Evolutionary conservation across 2,888 invertebrate species (phyloP).

Genomic region (Aphodius sticticus): DNA sequence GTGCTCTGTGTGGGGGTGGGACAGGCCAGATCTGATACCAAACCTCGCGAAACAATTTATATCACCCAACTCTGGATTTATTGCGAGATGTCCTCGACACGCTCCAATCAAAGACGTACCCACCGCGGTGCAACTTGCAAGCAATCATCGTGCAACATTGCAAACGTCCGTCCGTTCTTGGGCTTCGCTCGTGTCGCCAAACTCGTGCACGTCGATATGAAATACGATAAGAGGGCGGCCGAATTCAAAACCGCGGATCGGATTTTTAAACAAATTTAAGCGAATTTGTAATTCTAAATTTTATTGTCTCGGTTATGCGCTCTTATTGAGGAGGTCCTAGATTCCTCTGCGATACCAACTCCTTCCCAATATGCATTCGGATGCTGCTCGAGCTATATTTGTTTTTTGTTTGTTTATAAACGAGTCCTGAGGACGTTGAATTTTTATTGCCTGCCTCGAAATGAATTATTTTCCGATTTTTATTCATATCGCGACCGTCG

Average conservation of each 20-base stretch:
- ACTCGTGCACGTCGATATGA: conserved; percentile 11
- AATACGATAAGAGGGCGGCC: conserved; percentile 50
- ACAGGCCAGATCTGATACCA: conserved; percentile 53
- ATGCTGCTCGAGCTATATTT: too few relatives aligned
- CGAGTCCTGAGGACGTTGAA: background rate
- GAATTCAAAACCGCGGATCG: conserved; percentile 58
- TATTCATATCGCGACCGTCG: background rate
- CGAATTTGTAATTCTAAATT: conserved; percentile 60
- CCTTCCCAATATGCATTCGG: too few relatives aligned
- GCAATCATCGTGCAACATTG: background rate
- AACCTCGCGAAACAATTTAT: conserved; percentile 58
- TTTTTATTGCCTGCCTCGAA: background rate
- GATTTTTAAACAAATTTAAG: conserved; percentile 58
- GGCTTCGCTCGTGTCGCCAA: background rate
- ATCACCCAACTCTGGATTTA: conserved; percentile 57
- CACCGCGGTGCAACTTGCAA: background rate
- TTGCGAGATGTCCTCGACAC: conserved; percentile 52
- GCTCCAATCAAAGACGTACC: conserved; percentile 48
- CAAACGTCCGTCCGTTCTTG: background rate
- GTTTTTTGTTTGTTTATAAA: background rate
- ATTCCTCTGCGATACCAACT: background rate
- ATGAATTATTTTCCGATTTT: conserved; percentile 4
- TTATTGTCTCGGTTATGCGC: conserved; percentile 57
- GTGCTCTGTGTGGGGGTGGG: conserved; percentile 47
- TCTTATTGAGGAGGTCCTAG: conserved; percentile 47